phyloP scores from a whole-genome alignment of 2,797 vertebrate genomes.

The Tangara arthus region DNA sequence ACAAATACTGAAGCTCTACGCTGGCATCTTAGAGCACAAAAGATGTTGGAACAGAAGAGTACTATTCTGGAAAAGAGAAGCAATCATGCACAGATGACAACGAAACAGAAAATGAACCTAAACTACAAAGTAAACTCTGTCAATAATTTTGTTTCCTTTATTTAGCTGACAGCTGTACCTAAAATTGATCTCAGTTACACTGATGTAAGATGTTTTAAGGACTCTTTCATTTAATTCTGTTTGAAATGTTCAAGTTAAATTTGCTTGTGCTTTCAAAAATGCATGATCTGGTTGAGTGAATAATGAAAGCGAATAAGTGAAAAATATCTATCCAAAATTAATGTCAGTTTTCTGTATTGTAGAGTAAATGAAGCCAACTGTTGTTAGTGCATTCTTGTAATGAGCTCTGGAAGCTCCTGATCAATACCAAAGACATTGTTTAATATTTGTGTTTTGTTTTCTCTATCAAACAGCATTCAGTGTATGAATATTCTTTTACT shows the following conservation, averaged over 20 bases:
- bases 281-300: background rate
- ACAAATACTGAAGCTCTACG: background rate
- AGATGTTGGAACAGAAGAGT: background rate
- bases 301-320: background rate
- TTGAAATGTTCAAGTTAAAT: background rate
- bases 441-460: background rate
- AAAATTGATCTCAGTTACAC: background rate
- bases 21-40: background rate
- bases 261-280: background rate
- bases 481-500: background rate
- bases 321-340: background rate
- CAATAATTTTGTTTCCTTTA: conserved; percentile 18
- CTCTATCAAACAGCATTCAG: background rate
- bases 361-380: background rate
- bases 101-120: background rate
- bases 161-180: conserved; percentile 1
- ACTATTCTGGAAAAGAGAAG: background rate
- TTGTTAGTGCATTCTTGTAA: background rate
- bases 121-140: background rate
- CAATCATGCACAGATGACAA: background rate
- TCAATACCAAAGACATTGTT: background rate
- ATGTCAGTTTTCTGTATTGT: background rate
- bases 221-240: conserved; percentile 7
- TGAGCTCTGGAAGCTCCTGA: background rate
- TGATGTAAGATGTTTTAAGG: background rate